Evolutionary conservation across 2,888 invertebrate genomes (phyloP).

Genomic region (Synergus gifuensis): DNA sequence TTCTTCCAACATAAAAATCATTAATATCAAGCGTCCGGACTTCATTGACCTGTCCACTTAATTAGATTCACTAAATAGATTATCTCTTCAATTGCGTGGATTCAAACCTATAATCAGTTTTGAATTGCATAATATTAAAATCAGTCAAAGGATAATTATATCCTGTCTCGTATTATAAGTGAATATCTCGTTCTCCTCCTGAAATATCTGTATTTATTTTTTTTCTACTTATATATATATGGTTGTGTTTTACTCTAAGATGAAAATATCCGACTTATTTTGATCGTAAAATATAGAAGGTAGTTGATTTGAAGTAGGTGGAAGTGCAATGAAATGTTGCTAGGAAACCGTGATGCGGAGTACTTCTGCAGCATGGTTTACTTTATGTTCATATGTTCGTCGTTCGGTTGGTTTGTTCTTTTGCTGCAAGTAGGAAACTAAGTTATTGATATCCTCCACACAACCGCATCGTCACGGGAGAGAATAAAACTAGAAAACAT

Average conservation of each 20-base stretch:
- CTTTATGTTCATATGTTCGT: background rate
- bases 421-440: background rate
- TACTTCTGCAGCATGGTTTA: background rate
- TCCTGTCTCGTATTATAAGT: background rate
- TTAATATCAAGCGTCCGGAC: background rate
- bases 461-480: background rate
- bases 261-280: background rate
- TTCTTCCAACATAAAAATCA: background rate
- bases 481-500: conserved; percentile 5
- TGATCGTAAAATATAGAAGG: background rate
- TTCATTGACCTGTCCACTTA: background rate
- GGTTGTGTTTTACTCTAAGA: background rate
- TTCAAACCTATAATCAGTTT: background rate
- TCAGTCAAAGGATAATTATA: conserved; percentile 28
- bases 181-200: background rate
- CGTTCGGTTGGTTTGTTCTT: background rate
- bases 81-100: background rate
- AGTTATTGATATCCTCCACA: conserved; percentile 3
- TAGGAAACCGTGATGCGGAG: background rate
- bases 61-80: background rate
- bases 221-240: no score
- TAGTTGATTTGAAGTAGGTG: background rate
- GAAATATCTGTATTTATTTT: no score
- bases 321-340: background rate
- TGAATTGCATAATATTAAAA: conserved; percentile 28